Evolutionary conservation across 2,888 invertebrate genomes (phyloP).

Genomic region (Eledona agricola): DNA sequence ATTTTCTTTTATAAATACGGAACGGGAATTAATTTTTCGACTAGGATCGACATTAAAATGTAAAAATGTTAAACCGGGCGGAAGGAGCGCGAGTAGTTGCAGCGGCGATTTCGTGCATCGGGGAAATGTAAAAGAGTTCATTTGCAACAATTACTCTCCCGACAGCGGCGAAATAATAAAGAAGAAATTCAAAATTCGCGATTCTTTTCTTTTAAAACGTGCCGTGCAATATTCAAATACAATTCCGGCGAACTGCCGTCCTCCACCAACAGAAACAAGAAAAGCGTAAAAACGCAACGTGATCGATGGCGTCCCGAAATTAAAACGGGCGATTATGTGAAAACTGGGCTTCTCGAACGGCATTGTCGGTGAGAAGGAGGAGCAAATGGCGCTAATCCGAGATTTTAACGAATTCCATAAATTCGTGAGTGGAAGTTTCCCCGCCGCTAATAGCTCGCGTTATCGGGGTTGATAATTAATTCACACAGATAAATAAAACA

Average conservation of each 20-base stretch:
- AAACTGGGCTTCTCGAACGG: too few species aligned
- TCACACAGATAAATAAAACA: constrained; percentile 6
- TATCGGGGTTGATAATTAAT: constrained; percentile 28
- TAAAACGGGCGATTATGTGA: too few species aligned
- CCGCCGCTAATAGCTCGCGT: constrained; percentile 20
- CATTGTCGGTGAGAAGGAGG: too few species aligned
- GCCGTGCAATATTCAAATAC: constrained; percentile 37
- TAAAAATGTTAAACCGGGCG: constrained; percentile 33
- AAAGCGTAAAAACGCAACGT: constrained; percentile 17
- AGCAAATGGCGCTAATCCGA: constrained; percentile 32
- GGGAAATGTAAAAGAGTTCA: constrained; percentile 32
- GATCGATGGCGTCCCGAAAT: constrained; percentile 7
- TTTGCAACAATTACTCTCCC: constrained; percentile 33
- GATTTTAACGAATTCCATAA: constrained; percentile 37
- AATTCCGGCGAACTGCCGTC: constrained; percentile 7
- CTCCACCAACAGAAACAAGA: constrained; percentile 9
- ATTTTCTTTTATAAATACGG: neutral
- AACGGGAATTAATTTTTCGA: constrained; percentile 8
- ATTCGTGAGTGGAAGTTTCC: constrained; percentile 34
- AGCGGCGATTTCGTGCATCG: constrained; percentile 21
- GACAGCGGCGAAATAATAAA: constrained; percentile 11
- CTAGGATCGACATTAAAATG: constrained; percentile 22
- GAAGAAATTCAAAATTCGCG: constrained; percentile 6
- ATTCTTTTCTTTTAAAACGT: constrained; percentile 19
- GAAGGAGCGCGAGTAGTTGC: constrained; percentile 24